Conservation (phyloP, 2,113 vertebrate species). For the Oryzias celebensis region DNA sequence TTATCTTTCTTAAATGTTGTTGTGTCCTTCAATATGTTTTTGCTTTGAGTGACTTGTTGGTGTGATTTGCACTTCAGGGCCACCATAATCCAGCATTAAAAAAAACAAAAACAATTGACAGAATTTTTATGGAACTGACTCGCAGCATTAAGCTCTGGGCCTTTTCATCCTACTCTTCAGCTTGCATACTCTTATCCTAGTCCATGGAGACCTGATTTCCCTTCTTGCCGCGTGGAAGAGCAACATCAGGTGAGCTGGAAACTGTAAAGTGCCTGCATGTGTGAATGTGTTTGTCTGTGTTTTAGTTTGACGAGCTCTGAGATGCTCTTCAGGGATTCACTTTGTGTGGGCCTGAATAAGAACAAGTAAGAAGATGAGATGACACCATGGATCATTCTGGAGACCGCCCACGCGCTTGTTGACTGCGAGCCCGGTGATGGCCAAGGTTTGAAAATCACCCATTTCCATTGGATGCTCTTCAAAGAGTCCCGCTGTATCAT, state of each 20-base stretch:
- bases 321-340: conserved; percentile 14
- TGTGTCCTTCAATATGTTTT: conserved; percentile 3
- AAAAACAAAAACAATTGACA: background rate
- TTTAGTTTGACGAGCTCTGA: conserved; percentile 16
- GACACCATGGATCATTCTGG: conserved; percentile 3
- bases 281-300: conserved; percentile 35
- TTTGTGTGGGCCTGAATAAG: conserved; percentile 5
- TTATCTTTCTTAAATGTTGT: background rate
- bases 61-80: background rate
- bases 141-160: no score
- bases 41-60: background rate
- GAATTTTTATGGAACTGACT: no score
- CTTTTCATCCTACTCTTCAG: no score
- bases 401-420: conserved; percentile 5
- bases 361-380: conserved; percentile 8
- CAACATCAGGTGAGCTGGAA: conserved; percentile 31
- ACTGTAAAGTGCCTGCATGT: conserved; percentile 45
- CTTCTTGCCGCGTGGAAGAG: conserved; percentile 8
- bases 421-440: conserved; percentile 16
- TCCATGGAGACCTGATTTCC: background rate
- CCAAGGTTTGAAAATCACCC: background rate
- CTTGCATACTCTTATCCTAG: no score
- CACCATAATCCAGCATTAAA: background rate
- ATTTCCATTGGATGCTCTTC: background rate
- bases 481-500: conserved; percentile 1